Percentiles rank a stretch among this genome's conserved stretches.
Evolutionary conservation across 2,888 invertebrate genomes (phyloP).

Genomic region (Archips crataeganus): DNA sequence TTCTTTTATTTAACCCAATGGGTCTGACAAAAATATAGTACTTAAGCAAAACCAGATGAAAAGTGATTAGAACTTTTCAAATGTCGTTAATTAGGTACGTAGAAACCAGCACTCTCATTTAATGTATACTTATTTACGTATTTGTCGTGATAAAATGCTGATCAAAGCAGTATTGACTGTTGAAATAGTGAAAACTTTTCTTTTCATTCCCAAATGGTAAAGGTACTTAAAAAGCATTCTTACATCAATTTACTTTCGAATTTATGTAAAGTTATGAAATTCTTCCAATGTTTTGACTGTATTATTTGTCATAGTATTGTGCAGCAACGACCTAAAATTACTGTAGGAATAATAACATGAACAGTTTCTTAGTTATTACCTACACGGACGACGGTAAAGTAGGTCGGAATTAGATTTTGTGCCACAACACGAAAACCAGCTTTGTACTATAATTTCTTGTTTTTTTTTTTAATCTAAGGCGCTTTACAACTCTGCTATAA

Average conservation of each 20-base stretch:
- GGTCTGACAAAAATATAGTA: too few species aligned
- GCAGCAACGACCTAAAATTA: conserved; percentile 32
- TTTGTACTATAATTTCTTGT: conserved; percentile 1
- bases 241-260: not conserved
- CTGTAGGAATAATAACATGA: conserved; percentile 35
- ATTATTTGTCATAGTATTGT: conserved; percentile 25
- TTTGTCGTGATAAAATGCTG: too few species aligned
- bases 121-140: too few species aligned
- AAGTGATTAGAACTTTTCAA: too few species aligned
- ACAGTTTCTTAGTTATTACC: conserved; percentile 33
- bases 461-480: not conserved
- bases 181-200: not conserved
- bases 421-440: conserved; percentile 8
- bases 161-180: not conserved
- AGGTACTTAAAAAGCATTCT: not conserved
- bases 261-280: not conserved
- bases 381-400: conserved; percentile 28
- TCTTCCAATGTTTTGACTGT: conserved; percentile 1
- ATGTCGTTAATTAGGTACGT: too few species aligned
- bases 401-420: conserved; percentile 16
- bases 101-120: too few species aligned
- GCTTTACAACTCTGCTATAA: not conserved
- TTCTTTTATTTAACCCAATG: too few species aligned
- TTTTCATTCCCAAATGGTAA: not conserved
- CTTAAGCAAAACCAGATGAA: too few species aligned